Conservation (phyloP, 2,797 vertebrate species). For the Petrocephalus schoutedeni region DNA sequence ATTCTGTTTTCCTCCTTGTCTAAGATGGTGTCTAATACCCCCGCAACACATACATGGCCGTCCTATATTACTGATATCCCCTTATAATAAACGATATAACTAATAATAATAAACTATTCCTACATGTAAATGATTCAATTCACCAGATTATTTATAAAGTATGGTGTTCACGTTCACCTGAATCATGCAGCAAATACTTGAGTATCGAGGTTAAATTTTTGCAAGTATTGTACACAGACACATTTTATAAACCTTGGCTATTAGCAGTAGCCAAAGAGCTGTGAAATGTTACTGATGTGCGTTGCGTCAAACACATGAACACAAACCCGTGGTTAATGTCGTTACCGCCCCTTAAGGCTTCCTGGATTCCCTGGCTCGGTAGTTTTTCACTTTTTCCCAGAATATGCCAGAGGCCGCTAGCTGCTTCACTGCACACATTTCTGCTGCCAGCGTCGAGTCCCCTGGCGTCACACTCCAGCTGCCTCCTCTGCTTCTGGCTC, state of each 20-base stretch:
- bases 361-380: neutral
- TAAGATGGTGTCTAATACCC: neutral
- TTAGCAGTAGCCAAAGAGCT: neutral
- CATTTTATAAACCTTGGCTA: neutral
- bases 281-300: neutral
- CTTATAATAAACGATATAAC: neutral
- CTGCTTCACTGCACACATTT: neutral
- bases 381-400: neutral
- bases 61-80: neutral
- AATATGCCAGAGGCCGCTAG: neutral
- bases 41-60: neutral
- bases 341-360: neutral
- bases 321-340: neutral
- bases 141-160: neutral
- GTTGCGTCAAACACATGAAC: neutral
- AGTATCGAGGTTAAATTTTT: neutral
- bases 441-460: neutral
- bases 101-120: neutral
- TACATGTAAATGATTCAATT: neutral
- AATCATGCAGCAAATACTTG: neutral
- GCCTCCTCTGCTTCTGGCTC: neutral
- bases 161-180: neutral
- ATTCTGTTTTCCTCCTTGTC: neutral
- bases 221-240: neutral
- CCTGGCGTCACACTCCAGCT: neutral